Percentiles rank a stretch among this genome's conserved stretches.
Conservation (phyloP, 1,140 invertebrate genomes). For the Drosophila nigromelanica region DNA sequence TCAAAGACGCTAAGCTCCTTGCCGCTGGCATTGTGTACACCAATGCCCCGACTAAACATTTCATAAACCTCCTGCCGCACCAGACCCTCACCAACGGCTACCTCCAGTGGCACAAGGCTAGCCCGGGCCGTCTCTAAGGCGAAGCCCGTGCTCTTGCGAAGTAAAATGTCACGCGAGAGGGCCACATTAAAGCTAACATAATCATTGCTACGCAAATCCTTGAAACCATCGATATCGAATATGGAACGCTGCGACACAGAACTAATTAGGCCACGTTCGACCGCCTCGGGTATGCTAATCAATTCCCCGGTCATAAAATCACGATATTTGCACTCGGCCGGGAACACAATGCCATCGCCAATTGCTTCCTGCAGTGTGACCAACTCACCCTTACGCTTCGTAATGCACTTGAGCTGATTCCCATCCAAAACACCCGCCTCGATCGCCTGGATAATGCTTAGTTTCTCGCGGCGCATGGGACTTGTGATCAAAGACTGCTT, state of each 20-base stretch:
- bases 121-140: constrained; percentile 91
- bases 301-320: constrained; percentile 89
- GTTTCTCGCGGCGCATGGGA: constrained; percentile 89
- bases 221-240: constrained; percentile 96
- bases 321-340: constrained; percentile 89
- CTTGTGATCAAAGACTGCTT: constrained; percentile 90
- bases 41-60: constrained; percentile 92
- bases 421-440: constrained; percentile 93
- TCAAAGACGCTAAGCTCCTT: constrained; percentile 92
- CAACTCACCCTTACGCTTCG: constrained; percentile 91
- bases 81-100: constrained; percentile 87
- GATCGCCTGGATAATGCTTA: constrained; percentile 93
- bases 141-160: constrained; percentile 89
- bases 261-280: constrained; percentile 93
- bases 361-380: constrained; percentile 94
- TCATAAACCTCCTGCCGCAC: constrained; percentile 92
- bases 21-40: constrained; percentile 88
- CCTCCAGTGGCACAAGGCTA: constrained; percentile 89
- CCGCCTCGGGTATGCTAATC: constrained; percentile 91
- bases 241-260: constrained; percentile 94
- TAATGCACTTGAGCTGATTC: constrained; percentile 91
- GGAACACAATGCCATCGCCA: constrained; percentile 89
- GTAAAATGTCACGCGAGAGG: constrained; percentile 90
- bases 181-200: constrained; percentile 95
- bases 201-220: constrained; percentile 91